A percentile compares a stretch with the other conserved stretches of the same genome.
These are phyloP conservation scores for Acropora tenuis DNA, from an alignment of 64 coral and sea anemone genomes.

Conservation along the genomic window DNA sequence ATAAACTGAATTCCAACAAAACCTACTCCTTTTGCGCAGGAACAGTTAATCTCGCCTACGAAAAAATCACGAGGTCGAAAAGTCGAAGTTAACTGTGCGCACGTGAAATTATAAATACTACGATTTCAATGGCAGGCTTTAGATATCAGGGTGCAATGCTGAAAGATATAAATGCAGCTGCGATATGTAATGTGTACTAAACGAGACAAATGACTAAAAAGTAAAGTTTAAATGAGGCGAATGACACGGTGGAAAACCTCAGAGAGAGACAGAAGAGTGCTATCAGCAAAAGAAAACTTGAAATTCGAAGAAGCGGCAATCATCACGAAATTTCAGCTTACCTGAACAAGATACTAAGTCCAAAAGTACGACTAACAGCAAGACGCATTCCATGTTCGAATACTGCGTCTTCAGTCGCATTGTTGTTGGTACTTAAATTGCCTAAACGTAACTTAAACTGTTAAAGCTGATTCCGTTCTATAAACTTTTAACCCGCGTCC, in stretches of 20 bases:
- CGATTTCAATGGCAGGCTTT: background rate
- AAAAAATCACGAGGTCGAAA: background rate
- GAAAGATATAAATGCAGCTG: background rate
- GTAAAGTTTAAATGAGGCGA: background rate
- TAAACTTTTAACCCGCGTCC: background rate
- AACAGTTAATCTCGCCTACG: no score
- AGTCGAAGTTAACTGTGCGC: background rate
- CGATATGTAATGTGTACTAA: background rate
- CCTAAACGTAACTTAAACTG: background rate
- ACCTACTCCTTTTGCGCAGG: no score
- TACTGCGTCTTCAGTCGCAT: background rate
- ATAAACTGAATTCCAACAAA: background rate
- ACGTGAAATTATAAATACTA: background rate
- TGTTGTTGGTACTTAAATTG: background rate
- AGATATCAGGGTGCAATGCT: background rate
- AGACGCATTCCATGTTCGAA: background rate
- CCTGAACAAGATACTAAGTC: constrained; percentile 5
- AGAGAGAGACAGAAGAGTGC: no score
- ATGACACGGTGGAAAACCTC: background rate
- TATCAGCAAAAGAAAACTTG: background rate
- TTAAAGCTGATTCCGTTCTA: background rate
- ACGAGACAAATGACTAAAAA: background rate
- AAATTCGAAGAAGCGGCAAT: background rate
- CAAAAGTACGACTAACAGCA: background rate
- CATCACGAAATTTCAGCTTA: background rate